phyloP scores from a whole-genome alignment of 37 sponge, comb jelly and placozoan species.

The Halisarca cf. caerulea region DNA sequence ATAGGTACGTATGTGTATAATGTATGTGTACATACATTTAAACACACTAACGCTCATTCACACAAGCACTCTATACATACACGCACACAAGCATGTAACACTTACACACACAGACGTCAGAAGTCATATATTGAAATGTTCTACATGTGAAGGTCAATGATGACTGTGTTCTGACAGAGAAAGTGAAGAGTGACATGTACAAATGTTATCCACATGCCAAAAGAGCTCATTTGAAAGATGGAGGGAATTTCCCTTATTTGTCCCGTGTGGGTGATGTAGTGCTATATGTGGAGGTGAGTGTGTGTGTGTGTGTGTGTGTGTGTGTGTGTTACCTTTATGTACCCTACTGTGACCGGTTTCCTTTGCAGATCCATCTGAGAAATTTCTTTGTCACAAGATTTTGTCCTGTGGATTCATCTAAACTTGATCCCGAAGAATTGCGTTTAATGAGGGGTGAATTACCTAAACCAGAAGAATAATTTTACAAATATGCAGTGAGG shows the following conservation, averaged over 20 bases:
- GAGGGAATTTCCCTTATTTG: slow-evolving; percentile 97
- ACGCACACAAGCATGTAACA: too few species aligned
- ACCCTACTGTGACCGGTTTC: too few species aligned
- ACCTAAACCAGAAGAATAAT: not conserved
- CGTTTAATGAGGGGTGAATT: slow-evolving; percentile 63
- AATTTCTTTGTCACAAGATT: slow-evolving; percentile 79
- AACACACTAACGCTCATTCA: too few species aligned
- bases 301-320: not conserved
- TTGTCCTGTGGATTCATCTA: slow-evolving; percentile 72
- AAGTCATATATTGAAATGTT: not conserved
- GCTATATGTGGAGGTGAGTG: slow-evolving; percentile 64
- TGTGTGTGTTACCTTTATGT: slow-evolving; percentile 8
- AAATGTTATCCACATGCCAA: slow-evolving; percentile 96
- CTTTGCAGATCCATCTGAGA: slow-evolving; percentile 81
- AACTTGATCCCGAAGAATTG: slow-evolving; percentile 66
- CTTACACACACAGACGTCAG: too few species aligned
- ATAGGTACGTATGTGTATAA: too few species aligned
- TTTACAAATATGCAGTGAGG: too few species aligned
- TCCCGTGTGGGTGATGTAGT: slow-evolving; percentile 88
- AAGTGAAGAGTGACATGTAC: slow-evolving; percentile 90
- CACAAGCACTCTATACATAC: too few species aligned
- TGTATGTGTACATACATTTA: too few species aligned
- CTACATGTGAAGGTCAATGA: slow-evolving; percentile 79
- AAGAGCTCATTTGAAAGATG: slow-evolving; percentile 94
- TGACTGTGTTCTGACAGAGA: slow-evolving; percentile 59